phyloP scores from a whole-genome alignment of 2,113 vertebrate species.

The Paratilapia polleni region DNA sequence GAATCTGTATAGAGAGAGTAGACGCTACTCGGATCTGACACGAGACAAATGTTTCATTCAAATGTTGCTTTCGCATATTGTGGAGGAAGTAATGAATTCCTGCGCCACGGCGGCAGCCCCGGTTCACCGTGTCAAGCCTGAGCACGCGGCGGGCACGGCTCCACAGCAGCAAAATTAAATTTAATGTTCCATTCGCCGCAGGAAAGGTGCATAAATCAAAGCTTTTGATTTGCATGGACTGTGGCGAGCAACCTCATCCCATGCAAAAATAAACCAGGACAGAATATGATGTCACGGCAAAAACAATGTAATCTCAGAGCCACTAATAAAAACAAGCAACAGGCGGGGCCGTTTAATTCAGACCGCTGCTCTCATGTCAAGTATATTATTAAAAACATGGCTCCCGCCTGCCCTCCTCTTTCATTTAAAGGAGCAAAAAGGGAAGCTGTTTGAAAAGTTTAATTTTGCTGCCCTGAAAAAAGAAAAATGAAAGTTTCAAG shows the following conservation, averaged over 20 bases:
- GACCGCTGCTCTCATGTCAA: conserved; percentile 87
- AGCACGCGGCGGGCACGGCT: conserved; percentile 78
- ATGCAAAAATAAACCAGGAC: conserved; percentile 89
- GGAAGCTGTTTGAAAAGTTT: conserved; percentile 47
- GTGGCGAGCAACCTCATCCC: conserved; percentile 83
- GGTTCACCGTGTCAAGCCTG: conserved; percentile 90
- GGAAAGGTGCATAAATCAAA: conserved; percentile 97
- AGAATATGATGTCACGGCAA: conserved; percentile 90
- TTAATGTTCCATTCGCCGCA: conserved; percentile 90
- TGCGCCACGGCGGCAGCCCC: conserved; percentile 76
- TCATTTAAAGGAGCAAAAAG: conserved; percentile 76
- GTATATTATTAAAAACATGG: conserved; percentile 90
- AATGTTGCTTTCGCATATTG: conserved; percentile 98
- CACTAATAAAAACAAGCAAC: conserved; percentile 86
- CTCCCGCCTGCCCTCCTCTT: conserved; percentile 78
- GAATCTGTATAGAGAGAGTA: conserved; percentile 75
- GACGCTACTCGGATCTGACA: conserved; percentile 91
- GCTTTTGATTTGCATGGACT: conserved; percentile 96
- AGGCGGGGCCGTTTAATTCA: conserved; percentile 85
- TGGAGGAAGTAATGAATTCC: conserved; percentile 96
- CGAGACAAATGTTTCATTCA: conserved; percentile 99
- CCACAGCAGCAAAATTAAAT: conserved; percentile 96
- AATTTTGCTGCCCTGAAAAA: conserved; percentile 31
- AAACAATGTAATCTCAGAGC: conserved; percentile 91
- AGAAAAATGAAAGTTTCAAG: conserved; percentile 38